A percentile compares a stretch with the other conserved stretches of the same genome.
Conservation (phyloP, 2,888 invertebrate genomes). For the Brachynemurus nebulosus region DNA sequence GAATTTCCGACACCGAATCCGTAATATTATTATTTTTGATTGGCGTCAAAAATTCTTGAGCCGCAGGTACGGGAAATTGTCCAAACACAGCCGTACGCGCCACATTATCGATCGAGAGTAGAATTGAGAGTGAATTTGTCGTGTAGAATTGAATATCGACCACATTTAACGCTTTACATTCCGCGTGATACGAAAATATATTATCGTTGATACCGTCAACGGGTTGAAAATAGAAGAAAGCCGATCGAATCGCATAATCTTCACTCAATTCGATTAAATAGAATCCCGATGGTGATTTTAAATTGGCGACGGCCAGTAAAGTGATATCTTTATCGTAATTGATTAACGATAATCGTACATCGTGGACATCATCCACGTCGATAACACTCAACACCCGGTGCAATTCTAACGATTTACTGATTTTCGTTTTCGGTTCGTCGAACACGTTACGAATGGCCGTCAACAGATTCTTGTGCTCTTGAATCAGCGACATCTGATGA, state of each 20-base stretch:
- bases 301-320: conserved; percentile 29
- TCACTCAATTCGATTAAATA: conserved; percentile 38
- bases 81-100: conserved; percentile 24
- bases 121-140: conserved; percentile 52
- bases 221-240: conserved; percentile 39
- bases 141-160: conserved; percentile 68
- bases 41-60: conserved; percentile 26
- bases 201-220: conserved; percentile 28
- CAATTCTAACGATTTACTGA: conserved; percentile 42
- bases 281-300: conserved; percentile 31
- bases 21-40: conserved; percentile 10
- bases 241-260: conserved; percentile 33
- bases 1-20: conserved; percentile 27
- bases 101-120: conserved; percentile 41
- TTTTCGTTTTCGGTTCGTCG: conserved; percentile 45
- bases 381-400: conserved; percentile 39
- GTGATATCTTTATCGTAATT: conserved; percentile 31
- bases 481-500: conserved; percentile 62
- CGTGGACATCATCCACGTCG: conserved; percentile 24
- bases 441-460: conserved; percentile 52
- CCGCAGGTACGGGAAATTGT: conserved; percentile 22
- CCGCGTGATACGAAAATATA: too few species aligned
- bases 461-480: conserved; percentile 61
- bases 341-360: conserved; percentile 20
- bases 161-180: conserved; percentile 28